Evolutionary conservation across 2,797 vertebrate genomes (phyloP), one percentile per base, ranked within the genome.

Genomic region (Protonibea diacanthus): DNA sequence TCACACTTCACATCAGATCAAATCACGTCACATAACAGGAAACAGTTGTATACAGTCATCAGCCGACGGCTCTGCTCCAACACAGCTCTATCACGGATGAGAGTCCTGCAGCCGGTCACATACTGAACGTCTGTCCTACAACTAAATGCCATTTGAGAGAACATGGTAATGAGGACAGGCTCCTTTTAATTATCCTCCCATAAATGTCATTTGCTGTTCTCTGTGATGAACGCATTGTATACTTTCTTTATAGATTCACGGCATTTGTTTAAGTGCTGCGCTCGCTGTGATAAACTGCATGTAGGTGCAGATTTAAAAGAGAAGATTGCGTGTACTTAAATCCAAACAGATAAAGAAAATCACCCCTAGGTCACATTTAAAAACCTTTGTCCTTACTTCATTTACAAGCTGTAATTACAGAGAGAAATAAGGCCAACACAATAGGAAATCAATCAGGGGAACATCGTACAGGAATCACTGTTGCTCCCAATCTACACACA

Each of bases 121-220:
- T 56, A 23, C 60, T 65, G 27, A 52, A 38, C 40, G 7, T 51
- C 74, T 80, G 47, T 87, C 84, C 80, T 67, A 48, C 84, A 74
- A 81, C 76, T 82, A 89, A 87, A 88, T 87, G 84, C 59, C 79
- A 88, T 91, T 78, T 73, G 71, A 88, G 83, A 86, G 62, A 67
- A 64, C 45, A 61, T 78, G 58, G 27, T 83, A 84, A 90, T 82
- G 72, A 90, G 83, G 71, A 67, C 68, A 79, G 51, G 59, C 64
- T 83, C 77, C 47, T 74, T 89, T 87, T 81, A 88, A 85, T 85
- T 83, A 80, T 69, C 82, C 55, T 80, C 74, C 78, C 78, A 71
- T 70, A 74, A 88, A 86, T 82, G 85, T 56, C 71, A 86, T 81
- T 76, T 70, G 20, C 75, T 63, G 57, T 21, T 62, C 60, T 73